These are phyloP conservation scores for Mus caroli DNA, from an alignment of 2,797 vertebrate species.

Conservation along the genomic window DNA sequence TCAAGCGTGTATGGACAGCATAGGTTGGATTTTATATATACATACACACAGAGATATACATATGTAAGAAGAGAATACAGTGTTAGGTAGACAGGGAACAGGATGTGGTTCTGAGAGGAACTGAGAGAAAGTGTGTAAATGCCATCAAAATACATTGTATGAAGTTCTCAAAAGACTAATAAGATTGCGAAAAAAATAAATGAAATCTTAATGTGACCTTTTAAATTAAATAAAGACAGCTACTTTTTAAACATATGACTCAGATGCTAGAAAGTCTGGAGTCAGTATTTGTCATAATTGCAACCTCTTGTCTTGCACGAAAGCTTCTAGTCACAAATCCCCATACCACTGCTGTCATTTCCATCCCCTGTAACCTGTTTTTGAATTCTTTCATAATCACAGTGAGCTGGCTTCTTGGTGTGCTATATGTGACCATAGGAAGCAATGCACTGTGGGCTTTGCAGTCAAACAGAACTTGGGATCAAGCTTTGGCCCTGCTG, in stretches of 20 bases:
- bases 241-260: neutral
- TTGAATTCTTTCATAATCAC: neutral
- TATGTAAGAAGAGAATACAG: neutral
- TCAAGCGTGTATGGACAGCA: neutral
- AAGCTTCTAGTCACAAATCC: neutral
- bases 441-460: neutral
- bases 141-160: neutral
- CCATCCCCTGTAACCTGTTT: neutral
- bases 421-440: neutral
- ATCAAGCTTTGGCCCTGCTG: neutral
- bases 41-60: too few relatives aligned
- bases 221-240: slow-evolving; percentile 7
- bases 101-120: neutral
- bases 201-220: slow-evolving; percentile 11
- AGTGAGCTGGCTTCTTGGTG: neutral
- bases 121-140: neutral
- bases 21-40: neutral
- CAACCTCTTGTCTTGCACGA: neutral
- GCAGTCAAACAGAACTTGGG: neutral
- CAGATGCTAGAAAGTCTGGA: slow-evolving; percentile 2
- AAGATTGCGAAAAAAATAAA: neutral
- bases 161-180: neutral
- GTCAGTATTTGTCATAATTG: slow-evolving; percentile 1
- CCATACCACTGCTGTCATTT: neutral
- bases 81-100: neutral